Percentiles rank a stretch among this genome's conserved stretches.
Evolutionary conservation across 2,797 vertebrate genomes (phyloP).

Genomic region (Percopsis omiscomaycus): DNA sequence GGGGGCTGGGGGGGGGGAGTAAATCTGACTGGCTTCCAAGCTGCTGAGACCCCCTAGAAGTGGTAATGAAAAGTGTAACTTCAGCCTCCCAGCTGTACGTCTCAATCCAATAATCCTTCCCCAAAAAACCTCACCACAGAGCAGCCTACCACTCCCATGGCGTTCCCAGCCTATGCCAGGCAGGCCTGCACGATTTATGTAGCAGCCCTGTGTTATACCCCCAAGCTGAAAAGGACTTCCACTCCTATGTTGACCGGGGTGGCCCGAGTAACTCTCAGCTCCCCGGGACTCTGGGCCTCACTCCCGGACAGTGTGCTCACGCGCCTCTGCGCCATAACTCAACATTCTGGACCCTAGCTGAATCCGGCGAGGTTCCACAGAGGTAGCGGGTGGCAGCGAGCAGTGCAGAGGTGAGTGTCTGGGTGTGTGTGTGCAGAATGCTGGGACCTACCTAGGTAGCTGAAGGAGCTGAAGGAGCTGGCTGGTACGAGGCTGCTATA

Average conservation of each 20-base stretch:
- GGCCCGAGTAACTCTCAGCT: constrained; percentile 64
- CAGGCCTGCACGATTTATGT: constrained; percentile 76
- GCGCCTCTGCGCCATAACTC: constrained; percentile 45
- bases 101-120: constrained; percentile 84
- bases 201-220: constrained; percentile 71
- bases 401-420: constrained; percentile 75
- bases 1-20: not conserved
- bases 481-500: constrained; percentile 4
- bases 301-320: constrained; percentile 31
- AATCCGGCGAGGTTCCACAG: constrained; percentile 40
- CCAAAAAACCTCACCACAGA: constrained; percentile 77
- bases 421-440: constrained; percentile 24
- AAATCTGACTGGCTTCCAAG: constrained; percentile 75
- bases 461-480: constrained; percentile 17
- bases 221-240: constrained; percentile 75
- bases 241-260: constrained; percentile 68
- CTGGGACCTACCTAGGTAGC: constrained; percentile 16
- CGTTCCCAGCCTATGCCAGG: constrained; percentile 73
- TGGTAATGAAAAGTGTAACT: constrained; percentile 84
- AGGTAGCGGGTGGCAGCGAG: constrained; percentile 49
- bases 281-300: constrained; percentile 53
- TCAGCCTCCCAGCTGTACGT: constrained; percentile 83
- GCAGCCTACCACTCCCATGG: constrained; percentile 81
- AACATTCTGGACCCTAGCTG: constrained; percentile 55
- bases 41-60: constrained; percentile 81